These are phyloP conservation scores for Fregata magnificens DNA, from an alignment of 2,113 vertebrate species.

Conservation along the genomic window DNA sequence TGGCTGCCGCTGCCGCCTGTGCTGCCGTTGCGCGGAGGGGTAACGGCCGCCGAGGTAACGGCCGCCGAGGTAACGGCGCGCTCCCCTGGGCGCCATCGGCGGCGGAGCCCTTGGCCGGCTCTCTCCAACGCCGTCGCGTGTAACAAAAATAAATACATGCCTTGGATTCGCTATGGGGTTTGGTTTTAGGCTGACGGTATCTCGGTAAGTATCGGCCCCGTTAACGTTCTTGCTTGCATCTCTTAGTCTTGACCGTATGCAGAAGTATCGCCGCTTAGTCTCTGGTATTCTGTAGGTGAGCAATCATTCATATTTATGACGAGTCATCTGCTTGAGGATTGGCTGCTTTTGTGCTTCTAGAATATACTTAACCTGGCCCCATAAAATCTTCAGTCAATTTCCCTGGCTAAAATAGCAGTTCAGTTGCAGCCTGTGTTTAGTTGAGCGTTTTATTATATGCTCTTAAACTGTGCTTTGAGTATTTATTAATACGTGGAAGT, in stretches of 20 bases:
- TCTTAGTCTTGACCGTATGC: accelerated
- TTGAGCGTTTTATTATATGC: neutral
- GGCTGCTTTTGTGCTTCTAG: neutral
- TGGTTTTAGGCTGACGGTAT: neutral
- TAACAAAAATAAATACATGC: accelerated
- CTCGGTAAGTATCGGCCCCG: neutral
- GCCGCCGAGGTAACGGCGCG: neutral
- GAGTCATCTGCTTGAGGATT: neutral
- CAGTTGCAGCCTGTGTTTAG: neutral
- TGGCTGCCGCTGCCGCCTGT: neutral
- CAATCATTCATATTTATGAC: neutral
- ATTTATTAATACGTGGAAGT: neutral
- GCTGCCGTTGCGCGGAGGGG: neutral
- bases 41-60: neutral
- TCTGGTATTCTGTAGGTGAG: neutral
- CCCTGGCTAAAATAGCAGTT: neutral
- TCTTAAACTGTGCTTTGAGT: neutral
- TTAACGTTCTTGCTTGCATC: neutral
- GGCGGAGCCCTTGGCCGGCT: neutral
- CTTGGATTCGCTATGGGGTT: accelerated
- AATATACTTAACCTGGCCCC: neutral
- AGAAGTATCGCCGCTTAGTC: neutral
- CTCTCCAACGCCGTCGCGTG: accelerated
- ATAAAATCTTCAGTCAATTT: neutral
- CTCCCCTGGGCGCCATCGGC: neutral